Evolutionary conservation across 1,140 invertebrate genomes (phyloP).

Genomic region (Drosophila baimaii): DNA sequence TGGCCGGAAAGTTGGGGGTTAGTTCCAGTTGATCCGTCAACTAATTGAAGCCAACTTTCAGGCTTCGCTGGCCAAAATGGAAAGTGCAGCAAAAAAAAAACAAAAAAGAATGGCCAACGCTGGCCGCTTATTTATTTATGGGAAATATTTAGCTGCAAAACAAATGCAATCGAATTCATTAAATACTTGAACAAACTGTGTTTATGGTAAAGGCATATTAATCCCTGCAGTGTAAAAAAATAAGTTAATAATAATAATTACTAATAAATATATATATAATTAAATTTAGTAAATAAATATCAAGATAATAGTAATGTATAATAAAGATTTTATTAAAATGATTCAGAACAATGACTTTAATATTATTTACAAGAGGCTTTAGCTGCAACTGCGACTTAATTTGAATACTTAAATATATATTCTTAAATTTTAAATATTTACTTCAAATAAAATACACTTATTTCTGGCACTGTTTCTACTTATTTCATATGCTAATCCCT

Average conservation of each 20-base stretch:
- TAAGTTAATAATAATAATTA: background rate
- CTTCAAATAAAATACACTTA: too few species aligned
- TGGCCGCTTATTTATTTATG: slow-evolving; percentile 29
- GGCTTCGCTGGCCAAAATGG: slow-evolving; percentile 31
- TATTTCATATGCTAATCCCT: slow-evolving; percentile 38
- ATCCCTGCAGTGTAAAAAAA: background rate
- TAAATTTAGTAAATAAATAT: too few species aligned
- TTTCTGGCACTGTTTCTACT: background rate
- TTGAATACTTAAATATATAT: too few species aligned
- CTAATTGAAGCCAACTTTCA: slow-evolving; percentile 46
- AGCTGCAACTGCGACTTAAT: too few species aligned
- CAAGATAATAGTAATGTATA: too few species aligned
- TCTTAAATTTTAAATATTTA: background rate
- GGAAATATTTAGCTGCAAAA: slow-evolving; percentile 27
- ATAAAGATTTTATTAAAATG: too few species aligned
- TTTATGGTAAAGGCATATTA: slow-evolving; percentile 16
- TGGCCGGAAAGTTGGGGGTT: slow-evolving; percentile 13
- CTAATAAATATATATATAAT: background rate
- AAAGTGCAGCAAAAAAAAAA: slow-evolving; percentile 4
- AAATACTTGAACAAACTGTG: slow-evolving; percentile 28
- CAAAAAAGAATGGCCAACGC: background rate
- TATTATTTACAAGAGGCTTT: too few species aligned
- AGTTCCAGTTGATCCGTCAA: slow-evolving; percentile 44
- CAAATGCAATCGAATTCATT: slow-evolving; percentile 32
- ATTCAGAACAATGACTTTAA: too few species aligned